phyloP scores from a whole-genome alignment of 1,140 invertebrate species.

The Drepana arcuata region DNA sequence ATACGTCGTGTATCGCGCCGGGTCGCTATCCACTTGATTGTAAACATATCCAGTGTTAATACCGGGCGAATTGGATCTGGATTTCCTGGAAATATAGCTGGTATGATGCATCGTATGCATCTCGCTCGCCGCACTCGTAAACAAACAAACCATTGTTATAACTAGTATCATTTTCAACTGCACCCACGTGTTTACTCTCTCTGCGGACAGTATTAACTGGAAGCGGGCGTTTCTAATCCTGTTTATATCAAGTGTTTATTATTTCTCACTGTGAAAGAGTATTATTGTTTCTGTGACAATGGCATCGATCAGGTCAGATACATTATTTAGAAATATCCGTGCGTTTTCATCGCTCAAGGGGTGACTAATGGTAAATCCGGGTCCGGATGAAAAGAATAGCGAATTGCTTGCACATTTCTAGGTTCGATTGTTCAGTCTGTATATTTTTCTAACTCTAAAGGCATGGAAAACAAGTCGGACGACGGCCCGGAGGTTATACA shows the following conservation, averaged over 20 bases:
- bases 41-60: conserved; percentile 22
- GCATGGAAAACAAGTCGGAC: too few relatives aligned
- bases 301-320: conserved; percentile 14
- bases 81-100: conserved; percentile 20
- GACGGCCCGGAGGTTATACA: too few relatives aligned
- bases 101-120: conserved; percentile 19
- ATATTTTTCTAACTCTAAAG: too few relatives aligned
- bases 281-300: conserved; percentile 51
- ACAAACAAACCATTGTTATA: conserved; percentile 25
- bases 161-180: conserved; percentile 27
- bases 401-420: not conserved
- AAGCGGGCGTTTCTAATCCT: conserved; percentile 27
- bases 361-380: conserved; percentile 7
- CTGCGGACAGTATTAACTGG: conserved; percentile 25
- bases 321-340: conserved; percentile 43
- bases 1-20: conserved; percentile 7
- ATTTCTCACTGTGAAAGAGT: conserved; percentile 17
- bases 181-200: conserved; percentile 20
- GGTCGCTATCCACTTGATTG: conserved; percentile 19
- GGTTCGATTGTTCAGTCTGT: too few relatives aligned
- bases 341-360: conserved; percentile 13
- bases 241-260: conserved; percentile 52
- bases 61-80: conserved; percentile 24
- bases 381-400: not conserved
- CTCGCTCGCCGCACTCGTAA: conserved; percentile 19